Conservation (phyloP, 2,888 invertebrate genomes). For the Agrochola lota region DNA sequence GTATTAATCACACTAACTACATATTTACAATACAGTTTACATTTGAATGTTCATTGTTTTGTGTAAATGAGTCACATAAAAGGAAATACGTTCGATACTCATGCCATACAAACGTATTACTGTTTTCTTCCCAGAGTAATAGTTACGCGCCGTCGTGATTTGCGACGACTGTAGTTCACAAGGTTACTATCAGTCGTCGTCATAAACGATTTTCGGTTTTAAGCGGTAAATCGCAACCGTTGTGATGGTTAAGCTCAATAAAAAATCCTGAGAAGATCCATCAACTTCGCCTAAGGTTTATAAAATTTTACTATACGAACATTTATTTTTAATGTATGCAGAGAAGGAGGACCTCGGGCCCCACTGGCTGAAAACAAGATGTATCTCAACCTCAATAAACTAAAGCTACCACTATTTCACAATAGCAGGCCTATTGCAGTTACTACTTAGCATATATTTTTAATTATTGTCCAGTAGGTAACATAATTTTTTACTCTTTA, state of each 20-base stretch:
- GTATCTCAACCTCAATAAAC: slow-evolving; percentile 32
- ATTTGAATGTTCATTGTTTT: neutral
- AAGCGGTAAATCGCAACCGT: neutral
- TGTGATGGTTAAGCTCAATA: neutral
- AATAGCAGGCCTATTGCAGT: slow-evolving; percentile 54
- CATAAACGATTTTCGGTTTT: neutral
- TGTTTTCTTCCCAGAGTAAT: neutral
- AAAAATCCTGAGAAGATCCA: neutral
- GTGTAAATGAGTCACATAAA: neutral
- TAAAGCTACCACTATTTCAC: slow-evolving; percentile 17
- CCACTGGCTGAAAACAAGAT: neutral
- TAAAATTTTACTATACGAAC: neutral
- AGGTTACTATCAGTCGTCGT: neutral
- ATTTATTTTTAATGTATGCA: neutral
- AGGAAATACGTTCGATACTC: neutral
- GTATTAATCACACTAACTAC: neutral
- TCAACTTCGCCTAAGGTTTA: too few species aligned
- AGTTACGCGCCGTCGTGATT: neutral
- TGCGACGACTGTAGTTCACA: neutral
- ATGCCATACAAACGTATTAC: neutral
- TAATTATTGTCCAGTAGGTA: slow-evolving; percentile 36
- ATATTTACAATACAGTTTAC: neutral
- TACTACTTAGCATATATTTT: slow-evolving; percentile 18
- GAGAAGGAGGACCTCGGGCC: too few species aligned
- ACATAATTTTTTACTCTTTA: slow-evolving; percentile 22